Conservation (phyloP, 2,113 vertebrate genomes). For the Cacatua alba region DNA sequence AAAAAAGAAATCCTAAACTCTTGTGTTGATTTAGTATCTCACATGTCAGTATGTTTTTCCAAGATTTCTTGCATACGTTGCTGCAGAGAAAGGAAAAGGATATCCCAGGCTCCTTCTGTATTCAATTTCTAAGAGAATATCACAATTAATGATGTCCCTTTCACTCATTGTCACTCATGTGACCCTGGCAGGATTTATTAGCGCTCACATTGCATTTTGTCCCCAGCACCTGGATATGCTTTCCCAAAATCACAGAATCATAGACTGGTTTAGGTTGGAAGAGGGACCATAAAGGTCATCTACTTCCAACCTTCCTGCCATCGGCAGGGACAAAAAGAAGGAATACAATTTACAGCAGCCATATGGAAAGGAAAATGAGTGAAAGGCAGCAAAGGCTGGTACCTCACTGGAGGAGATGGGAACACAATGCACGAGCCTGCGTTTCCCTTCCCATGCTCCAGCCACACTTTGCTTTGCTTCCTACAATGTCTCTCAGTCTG, state of each 20-base stretch:
- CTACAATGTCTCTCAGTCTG: fast-evolving
- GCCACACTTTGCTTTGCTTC: fast-evolving
- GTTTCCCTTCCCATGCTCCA: fast-evolving
- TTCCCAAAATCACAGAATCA: background rate
- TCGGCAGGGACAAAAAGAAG: background rate
- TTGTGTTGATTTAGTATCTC: background rate
- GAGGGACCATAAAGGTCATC: background rate
- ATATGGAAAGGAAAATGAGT: fast-evolving
- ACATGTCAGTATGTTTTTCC: no score
- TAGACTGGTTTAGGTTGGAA: background rate
- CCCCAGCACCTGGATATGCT: background rate
- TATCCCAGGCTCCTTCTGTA: background rate
- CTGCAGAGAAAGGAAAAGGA: background rate
- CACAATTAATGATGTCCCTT: background rate
- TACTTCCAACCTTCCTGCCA: background rate
- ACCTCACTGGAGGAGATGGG: background rate
- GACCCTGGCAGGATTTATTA: background rate
- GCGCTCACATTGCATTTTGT: background rate
- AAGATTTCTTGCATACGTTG: background rate
- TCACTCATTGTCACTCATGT: background rate
- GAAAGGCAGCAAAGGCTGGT: fast-evolving
- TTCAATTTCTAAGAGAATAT: background rate
- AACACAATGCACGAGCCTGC: fast-evolving
- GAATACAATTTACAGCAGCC: fast-evolving
- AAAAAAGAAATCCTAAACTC: background rate